Conservation (phyloP, 1,140 invertebrate species). For the Pollicipes pollicipes region DNA sequence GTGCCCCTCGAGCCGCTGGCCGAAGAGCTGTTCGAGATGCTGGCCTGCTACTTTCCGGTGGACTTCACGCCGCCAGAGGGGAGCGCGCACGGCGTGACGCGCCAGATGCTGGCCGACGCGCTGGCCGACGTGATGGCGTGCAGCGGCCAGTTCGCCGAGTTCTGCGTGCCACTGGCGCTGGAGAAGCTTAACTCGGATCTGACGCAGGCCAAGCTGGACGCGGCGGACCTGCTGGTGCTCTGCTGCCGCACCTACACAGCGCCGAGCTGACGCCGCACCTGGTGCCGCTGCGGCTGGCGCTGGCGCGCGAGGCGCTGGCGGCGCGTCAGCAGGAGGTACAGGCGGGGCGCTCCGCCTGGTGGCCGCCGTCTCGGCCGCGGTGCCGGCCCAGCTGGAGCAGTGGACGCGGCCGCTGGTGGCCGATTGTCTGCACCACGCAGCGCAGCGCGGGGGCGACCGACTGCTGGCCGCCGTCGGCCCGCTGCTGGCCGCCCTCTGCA, state of each 20-base stretch:
- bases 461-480: not conserved
- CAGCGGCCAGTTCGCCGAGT: conserved; percentile 49
- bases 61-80: conserved; percentile 44
- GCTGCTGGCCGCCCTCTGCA: not conserved
- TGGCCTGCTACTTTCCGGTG: conserved; percentile 84
- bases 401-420: not conserved
- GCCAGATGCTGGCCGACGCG: conserved; percentile 49
- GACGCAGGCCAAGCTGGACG: conserved; percentile 61
- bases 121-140: conserved; percentile 51
- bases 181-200: conserved; percentile 71
- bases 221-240: conserved; percentile 50
- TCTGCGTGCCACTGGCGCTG: conserved; percentile 51
- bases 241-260: conserved; percentile 23
- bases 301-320: not conserved
- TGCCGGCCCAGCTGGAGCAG: not conserved
- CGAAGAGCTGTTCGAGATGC: conserved; percentile 85
- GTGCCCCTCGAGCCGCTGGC: conserved; percentile 50
- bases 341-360: not conserved
- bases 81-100: conserved; percentile 38
- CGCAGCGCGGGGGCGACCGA: not conserved
- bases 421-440: not conserved
- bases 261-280: conserved; percentile 22
- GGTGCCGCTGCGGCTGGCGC: conserved; percentile 20
- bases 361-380: not conserved
- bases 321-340: not conserved